These are phyloP conservation scores for Sipha flava DNA, from an alignment of 1,140 invertebrate species.

Conservation along the genomic window DNA sequence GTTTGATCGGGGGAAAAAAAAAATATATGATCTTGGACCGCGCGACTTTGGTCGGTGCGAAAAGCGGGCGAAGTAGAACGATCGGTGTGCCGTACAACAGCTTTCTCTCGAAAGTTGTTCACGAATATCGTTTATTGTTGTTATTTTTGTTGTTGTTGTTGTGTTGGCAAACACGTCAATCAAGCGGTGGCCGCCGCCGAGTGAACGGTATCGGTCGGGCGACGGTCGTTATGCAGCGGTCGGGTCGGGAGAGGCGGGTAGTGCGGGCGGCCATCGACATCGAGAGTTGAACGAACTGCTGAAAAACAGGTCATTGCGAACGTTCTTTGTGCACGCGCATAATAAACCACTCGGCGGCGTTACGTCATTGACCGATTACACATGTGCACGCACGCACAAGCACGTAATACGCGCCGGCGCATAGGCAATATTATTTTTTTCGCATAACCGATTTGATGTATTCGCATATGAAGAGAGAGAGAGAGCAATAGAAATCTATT, in stretches of 20 bases:
- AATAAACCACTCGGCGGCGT: conserved; percentile 25
- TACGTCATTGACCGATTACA: conserved; percentile 29
- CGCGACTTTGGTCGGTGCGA: no score
- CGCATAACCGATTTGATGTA: no score
- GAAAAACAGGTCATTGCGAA: conserved; percentile 29
- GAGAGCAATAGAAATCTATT: no score
- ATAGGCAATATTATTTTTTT: background rate
- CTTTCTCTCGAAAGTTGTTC: no score
- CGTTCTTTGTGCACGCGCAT: conserved; percentile 22
- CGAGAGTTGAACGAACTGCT: conserved; percentile 31
- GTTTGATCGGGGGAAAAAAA: no score
- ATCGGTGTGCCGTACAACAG: no score
- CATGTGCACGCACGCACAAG: background rate
- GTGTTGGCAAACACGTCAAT: background rate
- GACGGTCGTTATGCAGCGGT: background rate
- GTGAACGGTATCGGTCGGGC: background rate
- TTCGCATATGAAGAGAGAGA: no score
- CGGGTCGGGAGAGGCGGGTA: conserved; percentile 28
- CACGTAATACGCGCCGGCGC: no score
- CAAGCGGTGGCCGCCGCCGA: background rate
- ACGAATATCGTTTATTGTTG: background rate
- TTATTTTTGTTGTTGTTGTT: background rate
- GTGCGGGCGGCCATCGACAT: conserved; percentile 35
- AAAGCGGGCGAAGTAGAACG: no score
- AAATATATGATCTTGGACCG: no score